Base-by-base conservation (phyloP, 2,113 vertebrate genomes). In the Oryzias javanicus region DNA sequence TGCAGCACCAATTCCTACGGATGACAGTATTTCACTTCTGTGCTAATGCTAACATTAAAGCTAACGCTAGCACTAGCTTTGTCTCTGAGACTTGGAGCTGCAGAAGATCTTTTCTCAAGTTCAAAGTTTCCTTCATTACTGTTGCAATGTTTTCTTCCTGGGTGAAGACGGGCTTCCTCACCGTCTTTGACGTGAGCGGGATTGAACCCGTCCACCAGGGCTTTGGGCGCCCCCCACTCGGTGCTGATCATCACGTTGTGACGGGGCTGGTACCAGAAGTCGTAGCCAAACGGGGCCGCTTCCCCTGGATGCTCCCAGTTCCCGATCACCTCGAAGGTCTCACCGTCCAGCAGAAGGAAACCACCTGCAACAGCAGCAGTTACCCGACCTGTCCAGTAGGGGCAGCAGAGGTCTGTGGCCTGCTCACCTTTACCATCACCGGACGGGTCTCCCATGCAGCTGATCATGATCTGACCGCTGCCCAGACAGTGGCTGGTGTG, bases 251-350 rank as follows among this genome's bases (percentile, higher is more conserved):
- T 93, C 81, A 98, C 94, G 0, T 98, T 98, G 85, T 96, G 95
- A 4, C 91, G 88, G 0, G 96, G 96, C 55, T 98, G 96, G 78
- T 98, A 98, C 96, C 96, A 98, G 91, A 98, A 98, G 80, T 98
- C 96, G 0, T 97, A 98, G 24, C 93, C 93, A 16, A 95, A 85
- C 0, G 89, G 74, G 0, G 91, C 92, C 0, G 91, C 79, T 0
- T 94, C 90, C 0, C 86, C 90, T 0, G 91, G 89, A 0, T 59
- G 88, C 72, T 96, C 93, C 96, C 95, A 98, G 0, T 94, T 94
- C 0, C 94, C 94, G 6, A 94, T 88, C 49, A 98, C 91, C 63
- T 98, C 93, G 3, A 98, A 97, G 0, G 93, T 96, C 81, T 97
- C 89, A 14, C 93, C 95, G 0, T 98, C 95, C 90, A 98, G 88